Evolutionary conservation across 2,113 vertebrate genomes (phyloP).

Genomic region (Rhipidura dahli): DNA sequence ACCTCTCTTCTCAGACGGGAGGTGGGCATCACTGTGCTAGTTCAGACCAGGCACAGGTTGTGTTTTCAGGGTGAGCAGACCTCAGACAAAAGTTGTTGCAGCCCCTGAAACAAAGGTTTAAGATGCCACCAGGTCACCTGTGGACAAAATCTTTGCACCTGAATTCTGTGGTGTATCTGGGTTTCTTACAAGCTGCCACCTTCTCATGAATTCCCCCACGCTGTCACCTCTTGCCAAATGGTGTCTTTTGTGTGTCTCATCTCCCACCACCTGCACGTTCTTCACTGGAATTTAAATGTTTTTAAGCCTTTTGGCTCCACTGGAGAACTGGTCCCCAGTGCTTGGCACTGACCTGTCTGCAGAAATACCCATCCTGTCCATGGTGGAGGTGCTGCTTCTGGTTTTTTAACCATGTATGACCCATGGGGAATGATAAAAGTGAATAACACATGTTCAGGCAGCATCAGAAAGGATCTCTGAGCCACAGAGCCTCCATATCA

Average conservation of each 20-base stretch:
- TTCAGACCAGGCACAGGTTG: neutral
- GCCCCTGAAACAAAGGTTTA: neutral
- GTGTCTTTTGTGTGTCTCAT: neutral
- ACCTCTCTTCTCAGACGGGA: neutral
- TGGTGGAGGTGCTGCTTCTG: neutral
- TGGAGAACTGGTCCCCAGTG: neutral
- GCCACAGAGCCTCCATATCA: fast-evolving
- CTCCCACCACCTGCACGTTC: neutral
- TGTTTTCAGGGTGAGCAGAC: neutral
- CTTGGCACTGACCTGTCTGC: neutral
- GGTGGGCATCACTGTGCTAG: neutral
- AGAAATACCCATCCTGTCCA: neutral
- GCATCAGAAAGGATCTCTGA: neutral
- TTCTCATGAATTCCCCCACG: neutral
- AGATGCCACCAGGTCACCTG: fast-evolving
- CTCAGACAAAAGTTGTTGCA: neutral
- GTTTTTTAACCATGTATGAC: neutral
- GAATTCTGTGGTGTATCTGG: neutral
- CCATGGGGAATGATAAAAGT: neutral
- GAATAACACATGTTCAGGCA: neutral
- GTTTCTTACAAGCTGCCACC: neutral
- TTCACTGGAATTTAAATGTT: neutral
- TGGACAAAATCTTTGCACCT: neutral
- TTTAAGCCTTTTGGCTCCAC: neutral
- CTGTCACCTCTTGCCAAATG: neutral